Evolutionary conservation across 2,888 invertebrate genomes (phyloP).

Genomic region (Phrixothrix hirtus): DNA sequence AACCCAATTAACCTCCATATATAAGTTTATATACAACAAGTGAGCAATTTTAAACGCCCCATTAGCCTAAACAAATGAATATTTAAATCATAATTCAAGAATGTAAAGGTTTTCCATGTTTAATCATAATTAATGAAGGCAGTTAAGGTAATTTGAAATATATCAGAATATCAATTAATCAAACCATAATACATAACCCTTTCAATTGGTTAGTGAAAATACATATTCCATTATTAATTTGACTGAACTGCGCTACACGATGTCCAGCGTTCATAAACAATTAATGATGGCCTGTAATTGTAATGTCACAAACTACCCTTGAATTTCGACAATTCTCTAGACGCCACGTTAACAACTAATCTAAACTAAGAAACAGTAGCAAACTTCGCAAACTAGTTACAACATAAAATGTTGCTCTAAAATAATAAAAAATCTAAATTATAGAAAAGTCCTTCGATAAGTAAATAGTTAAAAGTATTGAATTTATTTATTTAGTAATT

Average conservation of each 20-base stretch:
- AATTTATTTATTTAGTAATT: too few relatives aligned
- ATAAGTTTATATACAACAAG: not conserved
- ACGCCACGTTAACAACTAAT: constrained; percentile 13
- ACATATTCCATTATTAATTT: constrained; percentile 6
- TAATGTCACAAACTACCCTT: constrained; percentile 2
- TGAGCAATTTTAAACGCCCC: not conserved
- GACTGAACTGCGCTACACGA: not conserved
- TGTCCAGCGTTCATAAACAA: constrained; percentile 11
- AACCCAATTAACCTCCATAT: too few relatives aligned
- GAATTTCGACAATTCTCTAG: constrained; percentile 12
- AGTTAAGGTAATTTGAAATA: not conserved
- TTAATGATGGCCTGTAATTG: constrained; percentile 4
- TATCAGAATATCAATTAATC: not conserved
- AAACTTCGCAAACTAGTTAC: not conserved
- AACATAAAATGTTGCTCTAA: not conserved
- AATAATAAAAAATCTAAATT: not conserved
- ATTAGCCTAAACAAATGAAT: too few relatives aligned
- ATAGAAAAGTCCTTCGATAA: not conserved
- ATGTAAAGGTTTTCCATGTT: too few relatives aligned
- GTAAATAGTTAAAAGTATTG: too few relatives aligned
- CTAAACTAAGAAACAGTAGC: constrained; percentile 6
- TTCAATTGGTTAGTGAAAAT: constrained; percentile 7
- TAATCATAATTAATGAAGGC: too few relatives aligned
- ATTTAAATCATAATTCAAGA: too few relatives aligned
- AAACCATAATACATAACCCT: constrained; percentile 1